phyloP scores from a whole-genome alignment of 2,888 invertebrate species.

The Galeopsomyia nigrocyanea region DNA sequence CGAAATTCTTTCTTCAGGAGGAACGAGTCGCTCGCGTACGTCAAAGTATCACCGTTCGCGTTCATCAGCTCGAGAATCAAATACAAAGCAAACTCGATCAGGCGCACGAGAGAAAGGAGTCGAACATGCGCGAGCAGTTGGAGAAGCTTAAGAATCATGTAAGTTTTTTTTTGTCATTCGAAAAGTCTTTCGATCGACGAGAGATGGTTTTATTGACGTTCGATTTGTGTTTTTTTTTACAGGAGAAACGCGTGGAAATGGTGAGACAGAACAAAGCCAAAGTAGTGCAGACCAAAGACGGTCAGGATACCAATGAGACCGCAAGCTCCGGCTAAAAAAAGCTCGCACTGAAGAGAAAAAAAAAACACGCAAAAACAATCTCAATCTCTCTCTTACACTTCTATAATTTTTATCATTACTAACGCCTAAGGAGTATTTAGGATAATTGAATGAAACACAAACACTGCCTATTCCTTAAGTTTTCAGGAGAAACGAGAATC shows the following conservation, averaged over 20 bases:
- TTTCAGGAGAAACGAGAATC: not conserved
- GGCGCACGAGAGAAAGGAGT: conserved; percentile 80
- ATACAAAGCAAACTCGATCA: conserved; percentile 79
- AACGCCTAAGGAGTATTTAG: conserved; percentile 31
- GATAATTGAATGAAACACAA: conserved; percentile 2
- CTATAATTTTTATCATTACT: conserved; percentile 44
- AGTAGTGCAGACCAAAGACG: conserved; percentile 55
- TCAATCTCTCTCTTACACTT: conserved; percentile 25
- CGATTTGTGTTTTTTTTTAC: conserved; percentile 43
- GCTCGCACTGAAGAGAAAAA: conserved; percentile 1
- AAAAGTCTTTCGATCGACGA: too few species aligned
- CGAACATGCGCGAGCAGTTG: conserved; percentile 82
- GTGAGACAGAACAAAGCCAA: conserved; percentile 90
- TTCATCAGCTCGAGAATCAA: conserved; percentile 78
- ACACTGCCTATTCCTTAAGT: conserved; percentile 31
- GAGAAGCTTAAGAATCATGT: conserved; percentile 85
- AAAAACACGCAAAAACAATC: conserved; percentile 8
- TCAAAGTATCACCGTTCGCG: conserved; percentile 76
- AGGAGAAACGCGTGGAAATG: conserved; percentile 90
- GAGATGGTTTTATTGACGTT: too few species aligned
- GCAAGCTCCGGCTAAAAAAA: conserved; percentile 77
- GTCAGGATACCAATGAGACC: conserved; percentile 72
- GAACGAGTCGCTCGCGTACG: conserved; percentile 82
- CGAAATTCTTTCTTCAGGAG: conserved; percentile 71
- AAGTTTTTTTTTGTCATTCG: conserved; percentile 71